These are phyloP conservation scores for Melanargia galathea DNA, from an alignment of 2,888 invertebrate genomes.

Conservation along the genomic window DNA sequence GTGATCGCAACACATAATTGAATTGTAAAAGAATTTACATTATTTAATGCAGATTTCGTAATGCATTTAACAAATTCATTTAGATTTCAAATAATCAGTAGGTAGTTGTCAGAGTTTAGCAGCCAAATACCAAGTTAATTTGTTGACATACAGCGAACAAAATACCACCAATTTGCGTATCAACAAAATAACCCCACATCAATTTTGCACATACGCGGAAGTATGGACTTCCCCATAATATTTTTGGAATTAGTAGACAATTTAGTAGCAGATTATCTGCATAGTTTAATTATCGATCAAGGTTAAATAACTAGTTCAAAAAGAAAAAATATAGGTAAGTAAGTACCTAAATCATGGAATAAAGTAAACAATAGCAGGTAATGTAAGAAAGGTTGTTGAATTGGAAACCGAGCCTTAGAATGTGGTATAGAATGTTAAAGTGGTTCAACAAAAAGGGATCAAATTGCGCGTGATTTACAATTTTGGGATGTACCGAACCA, in stretches of 20 bases:
- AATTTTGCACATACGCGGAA: too few species aligned
- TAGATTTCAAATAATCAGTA: not conserved
- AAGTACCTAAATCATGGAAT: not conserved
- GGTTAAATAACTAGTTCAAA: too few species aligned
- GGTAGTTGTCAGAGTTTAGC: not conserved
- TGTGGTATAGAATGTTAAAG: not conserved
- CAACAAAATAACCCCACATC: too few species aligned
- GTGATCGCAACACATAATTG: conserved; percentile 5
- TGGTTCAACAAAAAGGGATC: not conserved
- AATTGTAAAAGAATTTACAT: not conserved
- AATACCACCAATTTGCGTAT: too few species aligned
- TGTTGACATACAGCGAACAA: not conserved
- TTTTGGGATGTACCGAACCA: not conserved
- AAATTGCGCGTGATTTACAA: not conserved
- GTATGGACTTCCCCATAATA: not conserved
- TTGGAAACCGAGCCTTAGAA: conserved; percentile 3
- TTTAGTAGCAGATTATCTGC: not conserved
- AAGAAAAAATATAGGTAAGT: too few species aligned
- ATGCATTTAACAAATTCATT: conserved; percentile 4
- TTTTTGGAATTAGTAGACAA: not conserved
- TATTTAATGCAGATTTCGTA: not conserved
- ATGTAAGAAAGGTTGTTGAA: not conserved
- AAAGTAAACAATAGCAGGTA: conserved; percentile 11
- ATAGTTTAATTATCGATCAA: not conserved
- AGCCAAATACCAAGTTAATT: not conserved